A percentile compares a stretch with the other conserved stretches of the same genome.
phyloP scores from a whole-genome alignment of 2,113 vertebrate species.

The Amblyornis subalaris region DNA sequence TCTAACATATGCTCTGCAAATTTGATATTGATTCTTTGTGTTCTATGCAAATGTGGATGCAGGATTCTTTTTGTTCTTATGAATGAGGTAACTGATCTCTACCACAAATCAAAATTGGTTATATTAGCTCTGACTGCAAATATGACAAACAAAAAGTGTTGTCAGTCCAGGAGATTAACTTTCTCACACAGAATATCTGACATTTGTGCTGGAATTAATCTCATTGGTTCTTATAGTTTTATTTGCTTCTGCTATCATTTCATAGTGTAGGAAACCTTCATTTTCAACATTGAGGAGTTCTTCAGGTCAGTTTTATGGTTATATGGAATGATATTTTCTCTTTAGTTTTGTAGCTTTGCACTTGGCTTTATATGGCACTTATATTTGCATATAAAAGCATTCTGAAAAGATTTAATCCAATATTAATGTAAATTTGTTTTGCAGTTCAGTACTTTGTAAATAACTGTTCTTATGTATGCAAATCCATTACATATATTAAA shows the following conservation, averaged over 20 bases:
- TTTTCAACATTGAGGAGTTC: neutral
- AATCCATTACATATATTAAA: conserved; percentile 27
- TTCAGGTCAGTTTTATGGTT: neutral
- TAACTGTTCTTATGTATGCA: neutral
- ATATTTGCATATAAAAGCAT: conserved; percentile 27
- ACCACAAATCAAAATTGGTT: conserved; percentile 36
- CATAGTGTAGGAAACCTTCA: neutral
- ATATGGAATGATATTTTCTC: neutral
- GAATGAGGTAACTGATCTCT: conserved; percentile 22
- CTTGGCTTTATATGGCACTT: neutral
- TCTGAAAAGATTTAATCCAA: conserved; percentile 17
- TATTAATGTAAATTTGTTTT: conserved; percentile 32
- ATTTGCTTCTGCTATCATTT: conserved; percentile 25
- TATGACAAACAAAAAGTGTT: conserved; percentile 22
- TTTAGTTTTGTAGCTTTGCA: neutral
- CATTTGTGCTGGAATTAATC: conserved; percentile 22
- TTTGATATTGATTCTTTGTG: neutral
- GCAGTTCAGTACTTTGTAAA: neutral
- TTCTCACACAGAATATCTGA: conserved; percentile 9
- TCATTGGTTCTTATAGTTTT: conserved; percentile 16
- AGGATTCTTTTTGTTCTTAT: conserved; percentile 1
- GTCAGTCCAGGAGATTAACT: conserved; percentile 6
- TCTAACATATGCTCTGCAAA: neutral
- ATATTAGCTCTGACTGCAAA: conserved; percentile 47
- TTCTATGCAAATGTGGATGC: neutral